Percentiles rank a stretch among this genome's conserved stretches.
Conservation (phyloP, 2,113 vertebrate species). For the Lucifuga dentata region DNA sequence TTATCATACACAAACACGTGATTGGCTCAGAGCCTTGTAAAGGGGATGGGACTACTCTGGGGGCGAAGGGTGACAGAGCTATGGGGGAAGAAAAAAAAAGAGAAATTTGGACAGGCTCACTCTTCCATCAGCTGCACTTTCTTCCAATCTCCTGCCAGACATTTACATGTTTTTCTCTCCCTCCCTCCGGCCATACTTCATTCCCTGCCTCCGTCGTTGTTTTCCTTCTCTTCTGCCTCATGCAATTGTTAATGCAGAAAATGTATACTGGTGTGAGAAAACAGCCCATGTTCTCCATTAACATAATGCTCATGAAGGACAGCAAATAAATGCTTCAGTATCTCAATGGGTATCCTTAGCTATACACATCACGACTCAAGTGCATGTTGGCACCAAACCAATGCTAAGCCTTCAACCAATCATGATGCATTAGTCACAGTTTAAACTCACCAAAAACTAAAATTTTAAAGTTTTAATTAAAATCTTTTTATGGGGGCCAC, state of each 20-base stretch:
- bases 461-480: constrained; percentile 26
- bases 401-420: not conserved
- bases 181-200: constrained; percentile 63
- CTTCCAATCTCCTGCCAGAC: constrained; percentile 72
- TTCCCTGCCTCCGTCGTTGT: constrained; percentile 53
- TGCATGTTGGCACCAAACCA: not conserved
- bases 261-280: constrained; percentile 54
- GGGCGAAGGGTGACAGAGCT: constrained; percentile 58
- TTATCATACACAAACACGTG: constrained; percentile 20
- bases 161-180: constrained; percentile 68
- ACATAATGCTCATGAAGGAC: not conserved
- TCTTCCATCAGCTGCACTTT: constrained; percentile 76
- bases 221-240: constrained; percentile 59
- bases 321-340: too few relatives aligned
- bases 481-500: constrained; percentile 17
- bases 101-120: constrained; percentile 66
- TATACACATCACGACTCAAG: not conserved
- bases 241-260: constrained; percentile 55
- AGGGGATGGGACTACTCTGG: constrained; percentile 26
- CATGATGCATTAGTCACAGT: not conserved
- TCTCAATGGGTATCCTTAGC: not conserved
- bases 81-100: constrained; percentile 28
- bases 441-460: constrained; percentile 15
- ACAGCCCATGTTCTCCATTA: constrained; percentile 48
- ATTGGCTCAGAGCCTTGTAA: constrained; percentile 18